Evolutionary conservation across 2,797 vertebrate species (phyloP).

Genomic region (Amniataba percoides): DNA sequence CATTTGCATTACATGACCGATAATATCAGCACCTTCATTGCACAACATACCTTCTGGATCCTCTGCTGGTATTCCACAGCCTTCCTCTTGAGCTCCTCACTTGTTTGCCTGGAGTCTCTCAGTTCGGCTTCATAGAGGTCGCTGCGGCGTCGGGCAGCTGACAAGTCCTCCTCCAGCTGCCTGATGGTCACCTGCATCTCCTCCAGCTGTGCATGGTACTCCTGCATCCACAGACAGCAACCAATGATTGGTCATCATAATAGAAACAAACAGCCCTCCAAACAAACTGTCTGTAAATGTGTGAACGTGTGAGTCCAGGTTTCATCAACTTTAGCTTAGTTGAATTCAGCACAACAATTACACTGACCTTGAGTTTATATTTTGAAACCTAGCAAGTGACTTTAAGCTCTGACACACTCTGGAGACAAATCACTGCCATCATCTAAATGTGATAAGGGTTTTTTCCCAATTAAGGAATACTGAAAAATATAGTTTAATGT

Average conservation of each 20-base stretch:
- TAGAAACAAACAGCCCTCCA: background rate
- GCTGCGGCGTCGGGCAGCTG: conserved; percentile 94
- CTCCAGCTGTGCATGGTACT: conserved; percentile 98
- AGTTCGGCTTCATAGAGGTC: conserved; percentile 97
- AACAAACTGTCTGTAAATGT: background rate
- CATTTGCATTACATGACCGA: background rate
- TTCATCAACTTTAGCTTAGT: conserved; percentile 5
- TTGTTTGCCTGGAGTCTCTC: conserved; percentile 93
- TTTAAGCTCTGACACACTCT: conserved; percentile 18
- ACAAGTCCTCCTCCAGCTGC: conserved; percentile 97
- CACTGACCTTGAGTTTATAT: conserved; percentile 2
- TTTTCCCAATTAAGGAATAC: conserved; percentile 4
- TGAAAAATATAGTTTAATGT: background rate
- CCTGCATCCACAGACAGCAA: conserved; percentile 78
- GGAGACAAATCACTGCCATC: conserved; percentile 8
- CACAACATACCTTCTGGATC: conserved; percentile 90
- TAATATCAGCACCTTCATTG: background rate
- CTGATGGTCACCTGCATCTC: conserved; percentile 98
- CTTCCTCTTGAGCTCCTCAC: conserved; percentile 97
- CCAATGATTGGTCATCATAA: background rate
- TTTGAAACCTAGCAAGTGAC: conserved; percentile 15
- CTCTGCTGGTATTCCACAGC: conserved; percentile 96
- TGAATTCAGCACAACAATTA: background rate
- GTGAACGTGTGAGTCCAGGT: background rate
- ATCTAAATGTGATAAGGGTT: conserved; percentile 6